Percentiles rank a stretch among this genome's conserved stretches.
These are phyloP conservation scores for Brachystomella parvula DNA, from an alignment of 1,140 invertebrate genomes.

Conservation along the genomic window DNA sequence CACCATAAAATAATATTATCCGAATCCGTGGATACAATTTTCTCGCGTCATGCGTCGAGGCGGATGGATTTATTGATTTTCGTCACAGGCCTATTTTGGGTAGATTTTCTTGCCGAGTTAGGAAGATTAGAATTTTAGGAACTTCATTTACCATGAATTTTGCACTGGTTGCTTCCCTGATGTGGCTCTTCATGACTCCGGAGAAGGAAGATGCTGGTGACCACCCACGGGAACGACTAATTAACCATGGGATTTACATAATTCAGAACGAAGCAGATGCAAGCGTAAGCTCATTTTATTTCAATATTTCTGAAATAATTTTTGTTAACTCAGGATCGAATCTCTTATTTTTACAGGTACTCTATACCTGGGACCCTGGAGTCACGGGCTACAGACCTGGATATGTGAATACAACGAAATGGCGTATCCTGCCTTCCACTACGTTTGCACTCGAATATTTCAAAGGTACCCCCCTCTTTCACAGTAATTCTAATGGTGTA, in stretches of 20 bases:
- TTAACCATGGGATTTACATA: background rate
- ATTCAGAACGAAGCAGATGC: conserved; percentile 5
- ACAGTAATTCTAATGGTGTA: background rate
- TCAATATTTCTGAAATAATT: background rate
- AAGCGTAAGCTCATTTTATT: background rate
- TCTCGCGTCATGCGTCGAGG: no score
- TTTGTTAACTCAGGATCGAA: background rate
- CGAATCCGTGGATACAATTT: no score
- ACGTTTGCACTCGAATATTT: background rate
- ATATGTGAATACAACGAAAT: conserved; percentile 3
- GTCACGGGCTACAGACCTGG: background rate
- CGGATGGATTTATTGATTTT: no score
- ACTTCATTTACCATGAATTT: no score
- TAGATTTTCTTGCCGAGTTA: no score
- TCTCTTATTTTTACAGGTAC: background rate
- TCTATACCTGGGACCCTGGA: background rate
- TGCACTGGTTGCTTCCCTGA: background rate
- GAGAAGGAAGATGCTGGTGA: background rate
- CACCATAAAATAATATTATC: no score
- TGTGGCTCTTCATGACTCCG: background rate
- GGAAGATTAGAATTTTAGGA: no score
- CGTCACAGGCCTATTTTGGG: no score
- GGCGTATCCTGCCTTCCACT: background rate
- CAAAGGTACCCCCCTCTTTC: background rate
- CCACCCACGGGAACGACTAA: background rate